Evolutionary conservation across 2,888 invertebrate genomes (phyloP), one percentile per base, ranked within the genome.

Genomic region (Lasioglossum oenotherae): DNA sequence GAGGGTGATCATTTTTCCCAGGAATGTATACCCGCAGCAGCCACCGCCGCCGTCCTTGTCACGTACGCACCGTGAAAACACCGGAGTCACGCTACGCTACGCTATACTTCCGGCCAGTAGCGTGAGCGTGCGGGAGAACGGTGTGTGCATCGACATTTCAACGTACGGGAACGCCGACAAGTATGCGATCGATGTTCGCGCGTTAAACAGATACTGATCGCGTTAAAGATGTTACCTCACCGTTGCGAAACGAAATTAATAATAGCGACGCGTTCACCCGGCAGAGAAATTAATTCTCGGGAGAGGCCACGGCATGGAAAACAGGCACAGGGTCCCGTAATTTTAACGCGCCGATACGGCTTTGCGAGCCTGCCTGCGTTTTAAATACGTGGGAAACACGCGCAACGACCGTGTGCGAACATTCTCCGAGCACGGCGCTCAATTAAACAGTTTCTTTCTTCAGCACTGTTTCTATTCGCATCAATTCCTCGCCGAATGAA

Each of bases 81-180:
- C 94, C 95, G 95, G 95, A 94, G 93, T 94, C 94, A 94, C 94
- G 95, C 92, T 94, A 94, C 94, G 95, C 92, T 94, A 94, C 92
- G 93, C 91, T 93, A 94, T 90, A 87, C 93, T 92, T 94, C 94
- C 94, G 93, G 93, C 89, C 53, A 53, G 53, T 8, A 10, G 53
- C 53, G 53, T 23, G 90, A 88, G 83, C 86, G 31, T 67, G 19
- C 67, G 35, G 16, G 67, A 31, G 31, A 19, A 31, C 35, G 35
- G 19, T 5, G n/a, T 16, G 87, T 82, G 67, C 60, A 78, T 67
- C 44, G 77, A 69, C 67, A 41, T 76, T 69, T 69, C 41, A 75
- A 64, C 74, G 46, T 53, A 73, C 49, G 41, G 19, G 69, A 46
- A 77, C 76, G 46, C 31, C 46, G 38, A 44, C 19, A 60, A 53